Percentiles rank a stretch among this genome's conserved stretches.
These are phyloP conservation scores for Aplysia californica DNA, from an alignment of 1,140 invertebrate genomes.

Conservation along the genomic window DNA sequence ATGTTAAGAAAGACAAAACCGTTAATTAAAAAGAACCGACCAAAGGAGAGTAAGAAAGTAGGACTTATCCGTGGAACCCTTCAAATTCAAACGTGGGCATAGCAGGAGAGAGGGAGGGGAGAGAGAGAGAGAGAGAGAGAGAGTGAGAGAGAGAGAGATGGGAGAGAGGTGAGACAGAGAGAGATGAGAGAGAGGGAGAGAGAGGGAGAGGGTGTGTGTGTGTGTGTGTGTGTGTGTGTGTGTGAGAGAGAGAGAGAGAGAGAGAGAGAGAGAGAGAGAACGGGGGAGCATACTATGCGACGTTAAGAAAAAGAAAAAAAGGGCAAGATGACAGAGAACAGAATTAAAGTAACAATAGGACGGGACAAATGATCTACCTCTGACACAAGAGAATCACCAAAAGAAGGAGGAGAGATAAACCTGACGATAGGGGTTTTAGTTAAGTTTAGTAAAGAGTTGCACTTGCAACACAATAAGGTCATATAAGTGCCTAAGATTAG, in stretches of 20 bases:
- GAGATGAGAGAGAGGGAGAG: no score
- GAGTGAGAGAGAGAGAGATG: neutral
- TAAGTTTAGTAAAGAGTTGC: neutral
- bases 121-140: slow-evolving; percentile 5
- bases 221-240: neutral
- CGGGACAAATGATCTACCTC: neutral
- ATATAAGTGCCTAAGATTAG: no score
- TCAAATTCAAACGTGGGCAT: no score
- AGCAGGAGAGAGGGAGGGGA: no score
- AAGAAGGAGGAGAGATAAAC: neutral
- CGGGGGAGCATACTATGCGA: neutral
- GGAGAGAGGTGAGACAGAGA: no score
- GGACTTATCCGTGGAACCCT: no score
- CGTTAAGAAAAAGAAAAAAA: neutral
- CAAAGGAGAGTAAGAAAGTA: no score
- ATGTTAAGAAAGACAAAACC: no score
- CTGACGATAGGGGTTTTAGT: neutral
- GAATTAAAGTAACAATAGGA: neutral
- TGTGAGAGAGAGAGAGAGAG: neutral
- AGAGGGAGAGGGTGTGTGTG: no score
- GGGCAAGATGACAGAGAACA: slow-evolving; percentile 1
- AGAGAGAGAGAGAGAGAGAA: no score
- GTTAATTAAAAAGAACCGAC: no score
- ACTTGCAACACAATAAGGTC: no score
- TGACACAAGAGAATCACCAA: neutral